Percentiles rank a stretch among this genome's conserved stretches.
phyloP scores from a whole-genome alignment of 2,113 vertebrate species.

The Myotis brandtii region DNA sequence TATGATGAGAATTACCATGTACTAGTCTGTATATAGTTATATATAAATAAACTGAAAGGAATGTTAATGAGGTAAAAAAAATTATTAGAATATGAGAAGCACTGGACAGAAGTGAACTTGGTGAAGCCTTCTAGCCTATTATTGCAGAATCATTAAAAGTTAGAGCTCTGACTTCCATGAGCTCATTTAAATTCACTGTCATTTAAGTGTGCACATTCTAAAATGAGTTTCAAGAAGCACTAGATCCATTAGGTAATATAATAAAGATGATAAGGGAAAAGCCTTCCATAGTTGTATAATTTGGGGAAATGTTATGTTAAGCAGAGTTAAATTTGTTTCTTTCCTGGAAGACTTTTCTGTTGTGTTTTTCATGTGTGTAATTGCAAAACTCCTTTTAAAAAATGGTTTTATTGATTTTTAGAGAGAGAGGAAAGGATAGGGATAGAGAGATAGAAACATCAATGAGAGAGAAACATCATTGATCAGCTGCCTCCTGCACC shows the following conservation, averaged over 20 bases:
- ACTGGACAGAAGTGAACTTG: neutral
- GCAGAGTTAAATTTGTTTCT: neutral
- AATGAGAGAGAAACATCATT: no score
- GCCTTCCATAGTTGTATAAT: neutral
- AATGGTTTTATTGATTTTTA: no score
- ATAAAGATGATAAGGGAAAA: neutral
- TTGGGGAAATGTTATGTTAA: neutral
- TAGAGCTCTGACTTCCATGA: neutral
- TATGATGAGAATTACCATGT: neutral
- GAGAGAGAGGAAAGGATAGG: no score
- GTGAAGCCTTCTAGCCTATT: neutral
- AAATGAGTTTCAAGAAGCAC: neutral
- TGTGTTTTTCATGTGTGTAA: neutral
- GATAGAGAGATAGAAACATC: no score
- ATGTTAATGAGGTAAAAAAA: constrained; percentile 18
- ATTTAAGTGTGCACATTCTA: neutral
- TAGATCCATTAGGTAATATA: neutral
- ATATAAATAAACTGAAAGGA: neutral
- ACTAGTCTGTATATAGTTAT: neutral
- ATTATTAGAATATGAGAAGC: neutral
- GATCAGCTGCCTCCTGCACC: no score
- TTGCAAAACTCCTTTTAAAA: neutral
- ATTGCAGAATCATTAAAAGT: constrained; percentile 23
- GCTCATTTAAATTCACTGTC: neutral
- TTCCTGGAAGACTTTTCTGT: neutral